Percentiles rank a stretch among this genome's conserved stretches.
These are phyloP conservation scores for Augochlorella aurata DNA, from an alignment of 2,888 invertebrate genomes.

Conservation along the genomic window DNA sequence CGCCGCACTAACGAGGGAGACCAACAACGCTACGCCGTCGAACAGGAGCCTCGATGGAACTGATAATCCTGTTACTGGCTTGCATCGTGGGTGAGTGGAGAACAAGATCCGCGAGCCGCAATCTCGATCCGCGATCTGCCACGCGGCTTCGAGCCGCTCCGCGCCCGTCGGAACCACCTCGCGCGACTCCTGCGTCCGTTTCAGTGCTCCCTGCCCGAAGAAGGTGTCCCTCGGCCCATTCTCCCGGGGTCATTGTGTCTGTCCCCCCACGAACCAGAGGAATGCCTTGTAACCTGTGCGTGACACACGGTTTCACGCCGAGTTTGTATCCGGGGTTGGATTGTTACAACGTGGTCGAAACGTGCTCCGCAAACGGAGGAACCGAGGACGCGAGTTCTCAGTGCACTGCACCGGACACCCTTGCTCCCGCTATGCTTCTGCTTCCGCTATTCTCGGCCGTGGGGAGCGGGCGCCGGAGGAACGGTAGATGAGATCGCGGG, in stretches of 20 bases:
- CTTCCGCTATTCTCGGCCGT: neutral
- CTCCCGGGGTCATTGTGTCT: no score
- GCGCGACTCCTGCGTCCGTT: neutral
- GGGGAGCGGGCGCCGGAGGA: constrained; percentile 6
- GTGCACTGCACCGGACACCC: neutral
- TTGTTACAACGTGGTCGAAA: neutral
- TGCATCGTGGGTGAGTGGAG: constrained; percentile 66
- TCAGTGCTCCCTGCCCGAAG: neutral
- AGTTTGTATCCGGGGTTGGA: neutral
- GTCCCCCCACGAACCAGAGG: neutral
- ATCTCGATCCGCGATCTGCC: neutral
- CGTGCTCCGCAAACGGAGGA: neutral
- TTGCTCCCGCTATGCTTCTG: neutral
- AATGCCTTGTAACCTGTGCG: constrained; percentile 26
- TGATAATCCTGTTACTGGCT: constrained; percentile 72
- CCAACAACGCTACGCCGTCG: neutral
- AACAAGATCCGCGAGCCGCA: no score
- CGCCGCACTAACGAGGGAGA: constrained; percentile 20
- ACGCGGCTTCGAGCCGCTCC: neutral
- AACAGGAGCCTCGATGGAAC: constrained; percentile 71
- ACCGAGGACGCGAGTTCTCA: neutral
- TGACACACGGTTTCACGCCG: constrained; percentile 27
- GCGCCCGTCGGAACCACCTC: neutral
- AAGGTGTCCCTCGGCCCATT: neutral
- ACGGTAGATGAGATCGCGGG: constrained; percentile 31